Conservation (phyloP, 2,113 vertebrate species). For the Pituophis catenifer region DNA sequence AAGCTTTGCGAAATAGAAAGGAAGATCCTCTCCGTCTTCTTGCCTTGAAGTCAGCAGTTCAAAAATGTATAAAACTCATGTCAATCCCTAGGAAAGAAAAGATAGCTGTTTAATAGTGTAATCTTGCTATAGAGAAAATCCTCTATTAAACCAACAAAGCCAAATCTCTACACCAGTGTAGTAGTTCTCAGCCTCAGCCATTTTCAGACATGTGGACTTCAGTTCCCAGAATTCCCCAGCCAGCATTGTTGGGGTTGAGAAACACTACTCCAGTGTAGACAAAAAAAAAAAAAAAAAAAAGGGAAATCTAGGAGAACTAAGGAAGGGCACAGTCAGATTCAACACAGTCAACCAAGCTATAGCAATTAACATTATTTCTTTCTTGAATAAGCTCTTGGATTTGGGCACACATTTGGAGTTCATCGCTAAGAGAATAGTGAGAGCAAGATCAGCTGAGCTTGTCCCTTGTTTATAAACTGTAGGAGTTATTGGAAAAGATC, state of each 20-base stretch:
- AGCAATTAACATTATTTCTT: neutral
- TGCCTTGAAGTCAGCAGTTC: neutral
- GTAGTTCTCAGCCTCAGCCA: neutral
- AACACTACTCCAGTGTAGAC: neutral
- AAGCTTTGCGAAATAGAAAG: neutral
- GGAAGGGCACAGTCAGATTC: neutral
- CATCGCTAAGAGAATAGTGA: neutral
- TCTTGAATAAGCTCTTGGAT: neutral
- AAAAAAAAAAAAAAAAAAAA: conserved; percentile 9
- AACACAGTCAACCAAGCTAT: neutral
- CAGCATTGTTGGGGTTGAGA: conserved; percentile 9
- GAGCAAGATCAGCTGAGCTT: neutral
- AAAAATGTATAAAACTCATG: neutral
- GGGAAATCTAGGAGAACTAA: neutral
- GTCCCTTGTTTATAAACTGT: neutral
- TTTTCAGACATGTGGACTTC: neutral
- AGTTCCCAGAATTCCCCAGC: neutral
- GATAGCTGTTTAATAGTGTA: neutral
- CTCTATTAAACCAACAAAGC: neutral
- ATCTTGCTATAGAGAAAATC: neutral
- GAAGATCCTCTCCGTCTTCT: neutral
- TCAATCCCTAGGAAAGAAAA: neutral
- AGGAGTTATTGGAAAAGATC: neutral
- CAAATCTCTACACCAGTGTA: neutral
- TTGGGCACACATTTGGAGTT: neutral